Conservation (phyloP, 2,113 vertebrate genomes). For the Sinocyclocheilus grahami region DNA sequence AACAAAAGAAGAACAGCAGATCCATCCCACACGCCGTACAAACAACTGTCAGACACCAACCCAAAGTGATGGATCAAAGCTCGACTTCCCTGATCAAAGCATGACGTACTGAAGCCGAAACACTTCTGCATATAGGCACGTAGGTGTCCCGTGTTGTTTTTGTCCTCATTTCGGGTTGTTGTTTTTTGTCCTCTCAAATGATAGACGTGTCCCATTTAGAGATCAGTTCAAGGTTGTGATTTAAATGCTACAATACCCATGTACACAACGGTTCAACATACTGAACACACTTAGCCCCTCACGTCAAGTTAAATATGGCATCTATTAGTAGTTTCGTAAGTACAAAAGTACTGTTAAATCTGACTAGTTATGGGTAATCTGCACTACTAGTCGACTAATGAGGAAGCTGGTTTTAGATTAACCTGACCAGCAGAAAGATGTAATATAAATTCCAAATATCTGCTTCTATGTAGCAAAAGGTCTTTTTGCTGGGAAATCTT, state of each 20-base stretch:
- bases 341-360: neutral
- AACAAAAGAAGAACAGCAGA: neutral
- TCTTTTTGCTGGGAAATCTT: neutral
- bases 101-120: neutral
- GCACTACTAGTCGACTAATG: no score
- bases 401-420: neutral
- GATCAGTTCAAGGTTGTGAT: neutral
- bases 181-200: neutral
- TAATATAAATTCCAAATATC: neutral
- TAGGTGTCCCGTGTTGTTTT: constrained; percentile 27
- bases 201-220: constrained; percentile 7
- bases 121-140: neutral
- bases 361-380: no score
- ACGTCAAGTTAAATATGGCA: neutral
- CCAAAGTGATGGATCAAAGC: constrained; percentile 23
- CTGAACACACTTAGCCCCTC: neutral
- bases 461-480: neutral
- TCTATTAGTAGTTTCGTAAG: neutral
- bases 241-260: neutral
- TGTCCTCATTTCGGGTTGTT: neutral
- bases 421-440: neutral
- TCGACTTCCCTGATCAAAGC: neutral
- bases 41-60: constrained; percentile 26
- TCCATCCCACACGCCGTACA: neutral
- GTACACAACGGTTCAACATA: neutral